Conservation (phyloP, 2,113 vertebrate genomes). For the Otus sunia region DNA sequence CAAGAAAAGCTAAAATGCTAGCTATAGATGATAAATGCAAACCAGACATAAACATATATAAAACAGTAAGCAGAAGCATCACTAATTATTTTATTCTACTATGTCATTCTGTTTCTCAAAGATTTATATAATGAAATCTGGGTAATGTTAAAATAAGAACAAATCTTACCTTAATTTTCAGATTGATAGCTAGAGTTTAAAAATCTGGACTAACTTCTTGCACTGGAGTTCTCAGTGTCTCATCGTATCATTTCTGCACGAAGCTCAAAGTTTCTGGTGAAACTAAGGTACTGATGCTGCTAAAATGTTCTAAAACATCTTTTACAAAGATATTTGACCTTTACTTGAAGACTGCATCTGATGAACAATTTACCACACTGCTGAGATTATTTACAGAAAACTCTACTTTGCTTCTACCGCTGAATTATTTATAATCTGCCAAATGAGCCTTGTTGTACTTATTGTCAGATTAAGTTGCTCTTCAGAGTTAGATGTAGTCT, state of each 20-base stretch:
- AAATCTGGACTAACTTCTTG: background rate
- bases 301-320: background rate
- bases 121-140: background rate
- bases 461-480: background rate
- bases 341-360: background rate
- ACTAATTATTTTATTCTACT: background rate
- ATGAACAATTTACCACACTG: background rate
- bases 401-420: background rate
- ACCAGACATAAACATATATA: background rate
- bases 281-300: background rate
- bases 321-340: background rate
- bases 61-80: background rate
- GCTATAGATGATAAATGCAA: background rate
- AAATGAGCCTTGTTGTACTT: background rate
- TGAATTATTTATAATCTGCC: background rate
- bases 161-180: background rate
- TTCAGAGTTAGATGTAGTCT: background rate
- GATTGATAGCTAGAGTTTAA: background rate
- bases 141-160: background rate
- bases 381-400: background rate
- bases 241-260: background rate
- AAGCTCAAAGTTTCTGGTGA: background rate
- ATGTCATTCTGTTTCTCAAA: background rate
- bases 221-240: background rate
- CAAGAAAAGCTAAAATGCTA: background rate